These are phyloP conservation scores for Alfaro cultratus DNA, from an alignment of 2,797 vertebrate genomes.

Conservation along the genomic window DNA sequence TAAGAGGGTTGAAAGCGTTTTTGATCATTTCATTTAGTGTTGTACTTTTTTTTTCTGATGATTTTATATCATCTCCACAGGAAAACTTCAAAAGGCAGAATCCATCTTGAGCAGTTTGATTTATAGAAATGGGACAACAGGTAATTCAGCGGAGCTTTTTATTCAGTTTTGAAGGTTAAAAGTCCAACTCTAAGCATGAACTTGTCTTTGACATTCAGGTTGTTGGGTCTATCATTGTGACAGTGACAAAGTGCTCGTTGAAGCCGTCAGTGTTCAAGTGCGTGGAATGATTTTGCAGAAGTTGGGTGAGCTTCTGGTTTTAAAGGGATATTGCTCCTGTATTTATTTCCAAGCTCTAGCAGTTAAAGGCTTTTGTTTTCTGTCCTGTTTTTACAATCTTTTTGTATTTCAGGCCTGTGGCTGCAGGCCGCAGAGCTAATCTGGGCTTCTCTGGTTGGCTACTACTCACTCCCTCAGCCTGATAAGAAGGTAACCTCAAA, in stretches of 20 bases:
- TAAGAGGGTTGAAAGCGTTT: background rate
- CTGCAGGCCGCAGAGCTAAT: slow-evolving; percentile 89
- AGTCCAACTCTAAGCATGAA: background rate
- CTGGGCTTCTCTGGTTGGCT: slow-evolving; percentile 91
- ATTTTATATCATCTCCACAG: slow-evolving; percentile 65
- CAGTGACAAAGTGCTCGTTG: slow-evolving; percentile 87
- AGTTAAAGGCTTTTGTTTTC: background rate
- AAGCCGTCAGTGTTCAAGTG: slow-evolving; percentile 93
- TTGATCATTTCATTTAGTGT: background rate
- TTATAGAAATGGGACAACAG: slow-evolving; percentile 85
- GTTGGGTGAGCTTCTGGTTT: slow-evolving; percentile 79
- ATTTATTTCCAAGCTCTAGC: background rate
- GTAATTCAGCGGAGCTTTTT: slow-evolving; percentile 60
- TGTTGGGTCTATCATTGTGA: slow-evolving; percentile 87
- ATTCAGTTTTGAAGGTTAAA: background rate
- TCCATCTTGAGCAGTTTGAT: slow-evolving; percentile 92
- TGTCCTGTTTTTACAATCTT: background rate
- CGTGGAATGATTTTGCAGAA: slow-evolving; percentile 94
- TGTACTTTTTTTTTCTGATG: background rate
- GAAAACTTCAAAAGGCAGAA: slow-evolving; percentile 94
- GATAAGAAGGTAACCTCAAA: slow-evolving; percentile 90
- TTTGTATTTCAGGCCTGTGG: slow-evolving; percentile 87
- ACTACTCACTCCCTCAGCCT: slow-evolving; percentile 87
- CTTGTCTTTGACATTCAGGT: slow-evolving; percentile 71
- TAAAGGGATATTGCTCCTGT: background rate